Evolutionary conservation across 2,888 invertebrate genomes (phyloP).

Genomic region (Leucophenga maculata): DNA sequence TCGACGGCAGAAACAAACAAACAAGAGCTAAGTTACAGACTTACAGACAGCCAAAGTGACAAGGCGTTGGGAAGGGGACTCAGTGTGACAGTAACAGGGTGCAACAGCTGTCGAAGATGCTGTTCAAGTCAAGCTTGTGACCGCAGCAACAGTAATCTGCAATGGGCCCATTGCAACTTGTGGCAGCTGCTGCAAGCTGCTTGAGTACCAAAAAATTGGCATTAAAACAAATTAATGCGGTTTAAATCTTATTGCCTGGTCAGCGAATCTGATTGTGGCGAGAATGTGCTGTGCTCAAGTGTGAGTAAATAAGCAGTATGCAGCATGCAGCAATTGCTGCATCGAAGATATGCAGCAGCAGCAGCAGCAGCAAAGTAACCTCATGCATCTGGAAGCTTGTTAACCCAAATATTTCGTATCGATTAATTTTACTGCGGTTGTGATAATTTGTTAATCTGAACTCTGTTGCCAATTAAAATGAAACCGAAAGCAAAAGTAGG

Average conservation of each 20-base stretch:
- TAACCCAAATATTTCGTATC: slow-evolving; percentile 90
- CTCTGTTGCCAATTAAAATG: slow-evolving; percentile 17
- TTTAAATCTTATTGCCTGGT: slow-evolving; percentile 50
- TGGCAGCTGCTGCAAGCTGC: slow-evolving; percentile 23
- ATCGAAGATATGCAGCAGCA: slow-evolving; percentile 85
- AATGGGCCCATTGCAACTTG: neutral
- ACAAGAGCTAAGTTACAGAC: neutral
- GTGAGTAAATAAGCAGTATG: neutral
- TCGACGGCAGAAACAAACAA: neutral
- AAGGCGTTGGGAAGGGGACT: too few relatives aligned
- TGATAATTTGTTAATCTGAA: slow-evolving; percentile 88
- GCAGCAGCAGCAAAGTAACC: slow-evolving; percentile 88
- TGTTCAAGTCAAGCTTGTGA: slow-evolving; percentile 12
- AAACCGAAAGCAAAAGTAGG: slow-evolving; percentile 14
- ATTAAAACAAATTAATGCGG: slow-evolving; percentile 43
- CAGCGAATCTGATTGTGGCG: slow-evolving; percentile 71
- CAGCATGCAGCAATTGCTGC: slow-evolving; percentile 77
- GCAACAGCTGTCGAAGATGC: slow-evolving; percentile 20
- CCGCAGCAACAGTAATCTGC: neutral
- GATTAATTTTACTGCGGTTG: slow-evolving; percentile 88
- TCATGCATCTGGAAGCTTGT: slow-evolving; percentile 93
- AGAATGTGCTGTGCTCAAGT: neutral
- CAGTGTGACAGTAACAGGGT: neutral
- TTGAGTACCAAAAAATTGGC: slow-evolving; percentile 13
- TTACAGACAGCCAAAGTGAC: neutral